Conservation (phyloP, 1,140 invertebrate genomes). For the Drosophila rufa region DNA sequence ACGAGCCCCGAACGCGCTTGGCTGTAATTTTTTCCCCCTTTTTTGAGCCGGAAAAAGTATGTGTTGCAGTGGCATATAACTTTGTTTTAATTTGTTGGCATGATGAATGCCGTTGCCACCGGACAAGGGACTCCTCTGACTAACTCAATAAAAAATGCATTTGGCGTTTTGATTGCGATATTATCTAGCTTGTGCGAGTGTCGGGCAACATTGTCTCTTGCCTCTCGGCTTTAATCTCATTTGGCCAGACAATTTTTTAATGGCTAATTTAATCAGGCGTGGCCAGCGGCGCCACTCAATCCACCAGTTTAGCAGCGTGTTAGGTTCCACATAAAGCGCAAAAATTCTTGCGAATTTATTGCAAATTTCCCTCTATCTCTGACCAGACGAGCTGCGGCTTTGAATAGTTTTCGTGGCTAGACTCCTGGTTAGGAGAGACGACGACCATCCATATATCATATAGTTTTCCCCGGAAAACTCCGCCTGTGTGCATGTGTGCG, state of each 20-base stretch:
- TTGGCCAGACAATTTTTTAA: constrained; percentile 50
- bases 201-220: constrained; percentile 11
- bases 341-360: constrained; percentile 70
- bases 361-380: constrained; percentile 45
- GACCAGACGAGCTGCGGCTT: constrained; percentile 39
- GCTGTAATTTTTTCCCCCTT: constrained; percentile 46
- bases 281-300: constrained; percentile 53
- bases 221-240: constrained; percentile 26
- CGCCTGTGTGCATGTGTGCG: constrained; percentile 30
- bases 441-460: constrained; percentile 71
- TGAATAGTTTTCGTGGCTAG: constrained; percentile 46
- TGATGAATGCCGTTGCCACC: constrained; percentile 57
- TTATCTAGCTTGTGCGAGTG: constrained; percentile 38
- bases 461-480: constrained; percentile 39
- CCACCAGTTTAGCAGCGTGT: constrained; percentile 50
- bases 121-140: constrained; percentile 30
- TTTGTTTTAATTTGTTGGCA: constrained; percentile 74
- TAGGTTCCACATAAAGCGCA: constrained; percentile 33
- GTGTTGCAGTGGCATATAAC: constrained; percentile 54
- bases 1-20: constrained; percentile 50
- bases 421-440: constrained; percentile 51
- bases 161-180: constrained; percentile 73
- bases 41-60: constrained; percentile 8
- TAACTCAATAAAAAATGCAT: constrained; percentile 76
- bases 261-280: constrained; percentile 42